A percentile compares a stretch with the other conserved stretches of the same genome.
phyloP scores from a whole-genome alignment of 2,797 vertebrate genomes.

The Halcyon smyrnensis region DNA sequence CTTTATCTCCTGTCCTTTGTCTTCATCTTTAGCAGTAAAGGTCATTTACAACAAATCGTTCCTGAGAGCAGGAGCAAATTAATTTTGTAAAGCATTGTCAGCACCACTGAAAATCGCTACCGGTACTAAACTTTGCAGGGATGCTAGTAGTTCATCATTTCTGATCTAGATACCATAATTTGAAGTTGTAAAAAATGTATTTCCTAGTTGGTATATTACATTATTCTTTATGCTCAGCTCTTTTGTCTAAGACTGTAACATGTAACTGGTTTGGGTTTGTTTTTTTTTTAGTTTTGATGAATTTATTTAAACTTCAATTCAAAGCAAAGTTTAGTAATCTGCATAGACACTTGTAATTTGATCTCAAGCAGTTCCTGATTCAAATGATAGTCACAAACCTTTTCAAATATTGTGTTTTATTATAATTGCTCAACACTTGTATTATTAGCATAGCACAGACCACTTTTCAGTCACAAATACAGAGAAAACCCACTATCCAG shows the following conservation, averaged over 20 bases:
- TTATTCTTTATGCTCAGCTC: background rate
- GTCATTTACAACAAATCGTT: background rate
- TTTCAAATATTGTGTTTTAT: background rate
- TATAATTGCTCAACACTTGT: background rate
- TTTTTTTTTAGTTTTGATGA: background rate
- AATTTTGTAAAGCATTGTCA: conserved; percentile 39
- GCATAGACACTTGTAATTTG: background rate
- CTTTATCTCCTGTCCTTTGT: conserved; percentile 9
- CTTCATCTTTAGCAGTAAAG: conserved; percentile 5
- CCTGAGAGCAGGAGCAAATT: background rate
- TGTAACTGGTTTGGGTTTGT: background rate
- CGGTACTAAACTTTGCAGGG: background rate
- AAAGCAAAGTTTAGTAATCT: background rate
- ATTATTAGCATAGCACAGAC: background rate
- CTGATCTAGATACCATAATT: background rate
- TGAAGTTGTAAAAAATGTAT: background rate
- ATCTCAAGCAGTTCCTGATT: background rate
- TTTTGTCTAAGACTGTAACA: background rate
- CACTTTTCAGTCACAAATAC: background rate
- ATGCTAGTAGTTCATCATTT: background rate
- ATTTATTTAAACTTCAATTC: background rate
- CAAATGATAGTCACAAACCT: background rate
- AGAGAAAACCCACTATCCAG: background rate
- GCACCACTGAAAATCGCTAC: background rate
- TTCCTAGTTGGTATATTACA: background rate